These are phyloP conservation scores for Aporrectodea caliginosa DNA, from an alignment of 1,140 invertebrate species.

Conservation along the genomic window DNA sequence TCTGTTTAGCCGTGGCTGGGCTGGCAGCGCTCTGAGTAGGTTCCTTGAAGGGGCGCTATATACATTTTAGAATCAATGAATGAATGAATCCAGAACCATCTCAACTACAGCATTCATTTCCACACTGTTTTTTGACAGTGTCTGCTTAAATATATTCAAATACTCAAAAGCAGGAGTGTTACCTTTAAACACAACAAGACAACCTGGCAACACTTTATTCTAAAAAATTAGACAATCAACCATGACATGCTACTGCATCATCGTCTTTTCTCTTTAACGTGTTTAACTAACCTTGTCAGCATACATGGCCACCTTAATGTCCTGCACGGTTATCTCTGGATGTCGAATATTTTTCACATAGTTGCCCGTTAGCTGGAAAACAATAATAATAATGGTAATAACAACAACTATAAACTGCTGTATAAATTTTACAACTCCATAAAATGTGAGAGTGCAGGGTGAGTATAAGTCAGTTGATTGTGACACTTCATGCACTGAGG, in stretches of 20 bases:
- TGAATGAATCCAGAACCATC: no score
- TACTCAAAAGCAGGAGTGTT: background rate
- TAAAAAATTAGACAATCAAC: background rate
- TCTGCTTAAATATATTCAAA: background rate
- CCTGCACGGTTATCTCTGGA: slow-evolving; percentile 82
- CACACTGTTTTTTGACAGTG: no score
- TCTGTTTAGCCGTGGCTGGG: no score
- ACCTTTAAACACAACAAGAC: background rate
- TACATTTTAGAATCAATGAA: no score
- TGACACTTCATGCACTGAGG: no score
- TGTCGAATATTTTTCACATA: slow-evolving; percentile 94
- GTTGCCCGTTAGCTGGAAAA: slow-evolving; percentile 78
- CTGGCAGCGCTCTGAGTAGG: no score
- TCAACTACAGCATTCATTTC: no score
- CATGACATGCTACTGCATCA: slow-evolving; percentile 14
- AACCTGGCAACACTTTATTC: background rate
- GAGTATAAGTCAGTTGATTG: no score
- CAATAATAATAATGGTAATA: slow-evolving; percentile 40
- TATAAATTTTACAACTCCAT: slow-evolving; percentile 1
- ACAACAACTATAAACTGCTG: slow-evolving; percentile 22
- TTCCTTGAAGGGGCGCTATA: no score
- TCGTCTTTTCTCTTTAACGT: background rate
- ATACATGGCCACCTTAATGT: slow-evolving; percentile 94
- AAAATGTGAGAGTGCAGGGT: no score
- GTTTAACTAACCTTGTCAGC: slow-evolving; percentile 76